A percentile compares a stretch with the other conserved stretches of the same genome.
Conservation (phyloP, 1,140 invertebrate species). For the Aporrectodea caliginosa region DNA sequence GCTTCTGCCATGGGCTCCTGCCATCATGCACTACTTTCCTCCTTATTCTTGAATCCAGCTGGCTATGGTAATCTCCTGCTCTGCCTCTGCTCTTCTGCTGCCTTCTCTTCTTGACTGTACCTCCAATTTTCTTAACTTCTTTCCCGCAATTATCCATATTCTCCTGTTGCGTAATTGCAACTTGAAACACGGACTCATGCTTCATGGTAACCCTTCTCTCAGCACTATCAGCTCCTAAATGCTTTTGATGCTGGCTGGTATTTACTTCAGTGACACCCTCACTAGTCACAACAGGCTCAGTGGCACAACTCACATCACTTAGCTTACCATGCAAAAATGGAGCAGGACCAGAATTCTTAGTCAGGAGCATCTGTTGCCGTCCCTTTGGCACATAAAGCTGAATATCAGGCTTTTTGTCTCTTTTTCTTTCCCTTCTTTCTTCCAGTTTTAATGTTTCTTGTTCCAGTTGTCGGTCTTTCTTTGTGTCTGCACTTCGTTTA, state of each 20-base stretch:
- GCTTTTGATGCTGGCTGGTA: neutral
- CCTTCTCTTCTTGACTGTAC: too few species aligned
- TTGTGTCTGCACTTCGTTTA: too few species aligned
- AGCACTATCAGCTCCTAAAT: neutral
- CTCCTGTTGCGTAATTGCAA: neutral
- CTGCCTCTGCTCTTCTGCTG: neutral
- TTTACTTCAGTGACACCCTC: neutral
- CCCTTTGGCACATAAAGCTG: conserved; percentile 48
- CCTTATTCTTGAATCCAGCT: neutral
- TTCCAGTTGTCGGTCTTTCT: too few species aligned
- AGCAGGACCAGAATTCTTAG: neutral
- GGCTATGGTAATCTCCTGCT: too few species aligned
- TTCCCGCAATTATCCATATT: too few species aligned
- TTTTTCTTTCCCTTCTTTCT: conserved; percentile 30
- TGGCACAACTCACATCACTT: conserved; percentile 33
- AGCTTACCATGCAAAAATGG: too few species aligned
- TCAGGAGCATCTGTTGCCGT: conserved; percentile 37
- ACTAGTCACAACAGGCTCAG: neutral
- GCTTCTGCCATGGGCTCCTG: neutral
- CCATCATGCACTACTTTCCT: neutral
- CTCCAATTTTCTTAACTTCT: too few species aligned
- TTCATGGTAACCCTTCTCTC: neutral
- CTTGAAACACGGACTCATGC: neutral
- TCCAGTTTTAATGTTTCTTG: conserved; percentile 13
- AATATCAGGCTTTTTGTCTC: conserved; percentile 45